phyloP scores from a whole-genome alignment of 2,888 invertebrate genomes.

The Beris chalybata region DNA sequence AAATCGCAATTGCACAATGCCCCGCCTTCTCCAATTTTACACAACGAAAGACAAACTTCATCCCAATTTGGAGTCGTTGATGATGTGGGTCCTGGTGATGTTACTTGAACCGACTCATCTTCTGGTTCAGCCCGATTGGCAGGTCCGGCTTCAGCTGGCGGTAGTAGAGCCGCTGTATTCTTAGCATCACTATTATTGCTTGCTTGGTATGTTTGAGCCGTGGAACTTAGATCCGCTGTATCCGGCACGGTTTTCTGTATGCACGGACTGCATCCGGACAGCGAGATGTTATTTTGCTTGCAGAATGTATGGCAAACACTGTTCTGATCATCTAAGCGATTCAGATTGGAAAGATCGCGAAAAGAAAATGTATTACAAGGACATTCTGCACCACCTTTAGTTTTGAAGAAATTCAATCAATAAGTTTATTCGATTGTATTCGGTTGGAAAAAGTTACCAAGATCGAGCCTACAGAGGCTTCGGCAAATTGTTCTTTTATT shows the following conservation, averaged over 20 bases:
- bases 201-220: not conserved
- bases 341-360: too few species aligned
- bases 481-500: slow-evolving; percentile 59
- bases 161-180: too few species aligned
- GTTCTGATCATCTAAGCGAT: slow-evolving; percentile 36
- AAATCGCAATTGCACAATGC: slow-evolving; percentile 75
- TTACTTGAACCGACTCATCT: slow-evolving; percentile 23
- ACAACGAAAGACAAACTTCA: slow-evolving; percentile 67
- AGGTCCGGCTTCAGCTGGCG: slow-evolving; percentile 1
- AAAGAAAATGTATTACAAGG: not conserved
- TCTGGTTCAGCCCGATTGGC: not conserved
- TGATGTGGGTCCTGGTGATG: slow-evolving; percentile 26
- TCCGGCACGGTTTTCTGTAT: slow-evolving; percentile 5
- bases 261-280: slow-evolving; percentile 51
- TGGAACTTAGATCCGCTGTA: not conserved
- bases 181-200: too few species aligned
- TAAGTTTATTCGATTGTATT: not conserved
- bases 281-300: slow-evolving; percentile 43
- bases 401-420: slow-evolving; percentile 1
- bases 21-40: slow-evolving; percentile 71
- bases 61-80: slow-evolving; percentile 61
- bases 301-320: slow-evolving; percentile 49
- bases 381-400: slow-evolving; percentile 44
- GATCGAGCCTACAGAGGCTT: slow-evolving; percentile 62
- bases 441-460: slow-evolving; percentile 54